phyloP scores from a whole-genome alignment of 2,888 invertebrate species.

The Alentia gelatinosa region DNA sequence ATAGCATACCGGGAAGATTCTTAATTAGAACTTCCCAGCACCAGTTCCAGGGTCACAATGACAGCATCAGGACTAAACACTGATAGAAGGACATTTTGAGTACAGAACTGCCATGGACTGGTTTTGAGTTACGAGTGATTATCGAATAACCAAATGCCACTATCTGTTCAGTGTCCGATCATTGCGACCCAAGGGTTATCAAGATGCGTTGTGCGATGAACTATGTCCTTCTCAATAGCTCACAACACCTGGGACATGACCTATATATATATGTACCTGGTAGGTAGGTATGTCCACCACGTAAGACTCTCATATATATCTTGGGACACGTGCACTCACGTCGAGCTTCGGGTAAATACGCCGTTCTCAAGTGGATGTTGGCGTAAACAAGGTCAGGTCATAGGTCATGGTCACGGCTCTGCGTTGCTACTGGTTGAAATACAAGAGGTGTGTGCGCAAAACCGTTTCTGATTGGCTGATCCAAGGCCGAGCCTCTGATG shows the following conservation, averaged over 20 bases:
- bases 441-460: background rate
- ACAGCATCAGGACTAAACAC: too few species aligned
- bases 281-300: background rate
- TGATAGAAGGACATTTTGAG: too few species aligned
- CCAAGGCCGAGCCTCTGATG: background rate
- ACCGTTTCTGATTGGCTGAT: background rate
- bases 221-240: background rate
- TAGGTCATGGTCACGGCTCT: background rate
- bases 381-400: background rate
- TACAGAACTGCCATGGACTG: too few species aligned
- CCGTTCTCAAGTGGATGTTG: background rate
- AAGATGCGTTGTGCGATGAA: too few species aligned
- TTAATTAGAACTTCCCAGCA: too few species aligned
- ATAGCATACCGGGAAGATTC: too few species aligned
- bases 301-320: too few species aligned
- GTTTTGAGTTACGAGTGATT: too few species aligned
- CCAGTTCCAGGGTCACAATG: too few species aligned
- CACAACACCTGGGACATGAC: background rate
- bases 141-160: too few species aligned
- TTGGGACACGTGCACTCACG: background rate
- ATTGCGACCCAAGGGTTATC: too few species aligned
- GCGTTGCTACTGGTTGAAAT: background rate
- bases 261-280: background rate
- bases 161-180: too few species aligned
- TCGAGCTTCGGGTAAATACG: background rate